These are phyloP conservation scores for Aphis gossypii DNA, from an alignment of 1,140 invertebrate species.

Conservation along the genomic window DNA sequence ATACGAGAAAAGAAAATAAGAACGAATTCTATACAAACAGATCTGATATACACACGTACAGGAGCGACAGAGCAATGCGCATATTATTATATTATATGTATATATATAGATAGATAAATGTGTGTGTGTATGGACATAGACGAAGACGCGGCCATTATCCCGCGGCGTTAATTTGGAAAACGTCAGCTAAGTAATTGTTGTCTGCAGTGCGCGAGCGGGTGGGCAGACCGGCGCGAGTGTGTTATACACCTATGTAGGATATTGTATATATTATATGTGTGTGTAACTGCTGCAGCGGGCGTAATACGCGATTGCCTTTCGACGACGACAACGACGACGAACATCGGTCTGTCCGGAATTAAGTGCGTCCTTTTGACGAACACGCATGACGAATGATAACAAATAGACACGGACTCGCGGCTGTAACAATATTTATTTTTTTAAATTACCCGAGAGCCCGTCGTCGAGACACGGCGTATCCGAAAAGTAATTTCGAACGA, in stretches of 20 bases:
- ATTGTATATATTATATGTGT: background rate
- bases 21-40: background rate
- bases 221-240: background rate
- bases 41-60: background rate
- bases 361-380: constrained; percentile 48
- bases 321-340: background rate
- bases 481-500: constrained; percentile 55
- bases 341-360: background rate
- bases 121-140: background rate
- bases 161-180: constrained; percentile 44
- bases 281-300: background rate
- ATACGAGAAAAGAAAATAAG: background rate
- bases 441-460: constrained; percentile 54
- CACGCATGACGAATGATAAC: constrained; percentile 58
- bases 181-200: constrained; percentile 52
- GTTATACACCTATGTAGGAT: background rate
- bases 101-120: no score
- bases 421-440: constrained; percentile 57
- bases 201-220: background rate
- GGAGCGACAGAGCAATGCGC: background rate
- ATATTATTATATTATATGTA: background rate
- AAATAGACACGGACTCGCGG: constrained; percentile 55
- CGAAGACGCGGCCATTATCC: background rate
- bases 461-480: constrained; percentile 49
- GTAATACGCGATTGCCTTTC: constrained; percentile 40